Evolutionary conservation across 2,888 invertebrate genomes (phyloP).

Genomic region (Lycaena phlaeas): DNA sequence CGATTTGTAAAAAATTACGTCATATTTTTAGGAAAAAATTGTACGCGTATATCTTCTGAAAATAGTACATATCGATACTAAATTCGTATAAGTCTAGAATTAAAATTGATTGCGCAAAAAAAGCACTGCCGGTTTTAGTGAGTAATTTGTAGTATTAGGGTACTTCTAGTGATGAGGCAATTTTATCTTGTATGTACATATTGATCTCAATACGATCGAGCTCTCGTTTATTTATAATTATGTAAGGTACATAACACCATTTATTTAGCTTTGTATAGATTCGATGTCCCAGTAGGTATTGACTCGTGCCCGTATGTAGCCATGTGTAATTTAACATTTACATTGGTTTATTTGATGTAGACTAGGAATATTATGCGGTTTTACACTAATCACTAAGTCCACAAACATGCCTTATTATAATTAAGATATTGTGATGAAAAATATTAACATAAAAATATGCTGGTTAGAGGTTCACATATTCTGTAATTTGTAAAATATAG

Average conservation of each 20-base stretch:
- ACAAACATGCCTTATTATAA: conserved; percentile 42
- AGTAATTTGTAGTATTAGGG: conserved; percentile 37
- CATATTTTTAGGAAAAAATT: conserved; percentile 10
- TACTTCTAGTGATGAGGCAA: conserved; percentile 33
- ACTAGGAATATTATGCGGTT: neutral
- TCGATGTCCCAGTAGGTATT: conserved; percentile 36
- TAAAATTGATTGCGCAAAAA: conserved; percentile 53
- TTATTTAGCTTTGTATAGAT: conserved; percentile 67
- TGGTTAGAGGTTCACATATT: conserved; percentile 68
- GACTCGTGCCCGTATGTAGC: conserved; percentile 12
- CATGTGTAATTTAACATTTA: conserved; percentile 18
- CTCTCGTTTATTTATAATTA: conserved; percentile 45
- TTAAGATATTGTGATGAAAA: conserved; percentile 15
- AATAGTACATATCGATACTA: conserved; percentile 49
- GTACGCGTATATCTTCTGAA: conserved; percentile 23
- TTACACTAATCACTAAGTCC: conserved; percentile 21
- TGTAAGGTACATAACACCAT: conserved; percentile 73
- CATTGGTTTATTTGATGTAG: neutral
- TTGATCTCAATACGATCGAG: conserved; percentile 71
- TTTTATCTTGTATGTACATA: conserved; percentile 59
- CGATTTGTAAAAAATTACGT: conserved; percentile 14
- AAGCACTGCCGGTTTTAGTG: conserved; percentile 63
- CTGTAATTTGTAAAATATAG: conserved; percentile 46
- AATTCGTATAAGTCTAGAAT: conserved; percentile 38
- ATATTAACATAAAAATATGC: conserved; percentile 31